Conservation (phyloP, 2,888 invertebrate species). For the Cinara cedri region DNA sequence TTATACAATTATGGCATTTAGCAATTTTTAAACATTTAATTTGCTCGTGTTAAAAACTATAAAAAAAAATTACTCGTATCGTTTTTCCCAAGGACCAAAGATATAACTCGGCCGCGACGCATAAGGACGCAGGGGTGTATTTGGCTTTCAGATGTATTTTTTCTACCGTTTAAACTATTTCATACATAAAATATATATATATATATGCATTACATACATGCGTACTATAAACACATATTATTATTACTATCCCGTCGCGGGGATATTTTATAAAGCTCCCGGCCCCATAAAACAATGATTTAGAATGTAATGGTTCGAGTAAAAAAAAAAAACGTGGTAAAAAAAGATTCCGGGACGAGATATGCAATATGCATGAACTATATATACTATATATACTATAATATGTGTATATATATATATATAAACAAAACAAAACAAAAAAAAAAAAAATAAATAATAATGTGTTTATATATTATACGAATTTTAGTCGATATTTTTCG, state of each 20-base stretch:
- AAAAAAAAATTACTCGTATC: no score
- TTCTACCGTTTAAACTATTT: neutral
- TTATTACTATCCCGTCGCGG: neutral
- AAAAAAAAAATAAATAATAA: neutral
- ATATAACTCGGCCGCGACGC: no score
- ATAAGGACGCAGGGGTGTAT: no score
- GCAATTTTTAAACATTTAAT: no score
- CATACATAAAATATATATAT: neutral
- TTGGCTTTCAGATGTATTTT: slow-evolving; percentile 6
- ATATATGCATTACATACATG: neutral
- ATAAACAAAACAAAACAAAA: slow-evolving; percentile 50
- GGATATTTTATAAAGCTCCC: neutral
- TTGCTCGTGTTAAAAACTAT: no score
- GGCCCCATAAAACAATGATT: slow-evolving; percentile 42
- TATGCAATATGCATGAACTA: slow-evolving; percentile 58
- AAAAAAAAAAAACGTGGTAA: neutral
- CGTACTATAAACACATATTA: neutral
- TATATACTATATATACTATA: no score
- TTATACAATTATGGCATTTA: no score
- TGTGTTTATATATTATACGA: slow-evolving; percentile 54
- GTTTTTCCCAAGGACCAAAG: no score
- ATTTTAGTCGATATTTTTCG: slow-evolving; percentile 45
- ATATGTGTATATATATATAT: no score
- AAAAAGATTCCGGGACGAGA: slow-evolving; percentile 32
- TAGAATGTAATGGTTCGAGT: slow-evolving; percentile 32